Evolutionary conservation across 2,888 invertebrate genomes (phyloP).

Genomic region (Standfussiana lucernea): DNA sequence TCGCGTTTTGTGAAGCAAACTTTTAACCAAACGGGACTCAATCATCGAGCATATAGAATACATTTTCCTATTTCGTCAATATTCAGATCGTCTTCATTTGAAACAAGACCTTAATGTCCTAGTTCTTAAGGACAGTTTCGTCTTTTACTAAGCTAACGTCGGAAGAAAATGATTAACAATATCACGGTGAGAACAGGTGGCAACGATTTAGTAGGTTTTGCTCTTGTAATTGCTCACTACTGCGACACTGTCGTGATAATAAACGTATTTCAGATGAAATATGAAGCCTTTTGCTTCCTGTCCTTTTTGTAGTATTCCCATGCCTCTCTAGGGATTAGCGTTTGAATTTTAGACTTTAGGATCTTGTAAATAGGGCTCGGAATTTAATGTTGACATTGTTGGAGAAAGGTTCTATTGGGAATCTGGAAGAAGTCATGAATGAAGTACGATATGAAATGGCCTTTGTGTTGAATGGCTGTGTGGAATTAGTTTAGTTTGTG

Average conservation of each 20-base stretch:
- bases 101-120: constrained; percentile 64
- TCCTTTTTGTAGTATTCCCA: constrained; percentile 25
- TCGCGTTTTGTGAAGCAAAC: constrained; percentile 66
- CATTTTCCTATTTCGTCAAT: constrained; percentile 62
- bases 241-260: constrained; percentile 80
- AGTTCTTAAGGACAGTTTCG: constrained; percentile 65
- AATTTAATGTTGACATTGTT: constrained; percentile 38
- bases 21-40: constrained; percentile 69
- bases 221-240: constrained; percentile 87
- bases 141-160: constrained; percentile 25
- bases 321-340: not conserved
- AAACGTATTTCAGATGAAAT: constrained; percentile 79
- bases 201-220: constrained; percentile 82
- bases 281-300: constrained; percentile 67
- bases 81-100: constrained; percentile 25
- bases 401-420: constrained; percentile 30
- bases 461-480: constrained; percentile 55
- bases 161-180: constrained; percentile 82
- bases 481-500: not conserved
- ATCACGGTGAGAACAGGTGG: constrained; percentile 86
- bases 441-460: constrained; percentile 65
- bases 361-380: not conserved
- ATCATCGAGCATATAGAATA: constrained; percentile 61
- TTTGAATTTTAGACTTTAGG: constrained; percentile 18
- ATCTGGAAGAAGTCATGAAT: constrained; percentile 61